Evolutionary conservation across 2,113 vertebrate genomes (phyloP).

Genomic region (Halichoerus grypus): DNA sequence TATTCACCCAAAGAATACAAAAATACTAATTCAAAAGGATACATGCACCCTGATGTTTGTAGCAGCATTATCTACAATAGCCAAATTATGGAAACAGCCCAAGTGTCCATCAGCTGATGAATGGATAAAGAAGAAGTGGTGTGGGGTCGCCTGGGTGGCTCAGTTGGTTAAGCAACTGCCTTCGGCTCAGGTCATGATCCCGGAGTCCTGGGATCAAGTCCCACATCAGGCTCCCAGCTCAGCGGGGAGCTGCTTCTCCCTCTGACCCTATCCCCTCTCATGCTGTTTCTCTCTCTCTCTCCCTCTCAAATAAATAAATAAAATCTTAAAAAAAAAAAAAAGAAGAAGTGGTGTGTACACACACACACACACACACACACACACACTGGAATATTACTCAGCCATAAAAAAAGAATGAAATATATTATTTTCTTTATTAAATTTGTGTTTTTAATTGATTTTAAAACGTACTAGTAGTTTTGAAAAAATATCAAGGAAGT

Average conservation of each 20-base stretch:
- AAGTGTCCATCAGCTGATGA: not conserved
- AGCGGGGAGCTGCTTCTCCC: too few relatives aligned
- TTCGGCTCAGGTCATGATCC: too few relatives aligned
- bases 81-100: not conserved
- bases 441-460: not conserved
- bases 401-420: not conserved
- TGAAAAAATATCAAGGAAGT: not conserved
- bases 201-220: too few relatives aligned
- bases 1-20: not conserved
- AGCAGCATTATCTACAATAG: not conserved
- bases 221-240: too few relatives aligned
- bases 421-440: not conserved
- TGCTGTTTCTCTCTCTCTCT: too few relatives aligned
- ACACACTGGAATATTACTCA: not conserved
- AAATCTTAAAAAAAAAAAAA: too few relatives aligned
- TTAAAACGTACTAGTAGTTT: not conserved
- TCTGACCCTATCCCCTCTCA: too few relatives aligned
- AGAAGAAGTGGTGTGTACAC: not conserved
- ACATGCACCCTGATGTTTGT: not conserved
- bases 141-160: too few relatives aligned
- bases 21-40: not conserved
- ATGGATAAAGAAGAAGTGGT: not conserved
- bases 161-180: too few relatives aligned
- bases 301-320: too few relatives aligned
- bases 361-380: not conserved